Evolutionary conservation across 2,797 vertebrate genomes (phyloP).

Genomic region (Dallia pectoralis): DNA sequence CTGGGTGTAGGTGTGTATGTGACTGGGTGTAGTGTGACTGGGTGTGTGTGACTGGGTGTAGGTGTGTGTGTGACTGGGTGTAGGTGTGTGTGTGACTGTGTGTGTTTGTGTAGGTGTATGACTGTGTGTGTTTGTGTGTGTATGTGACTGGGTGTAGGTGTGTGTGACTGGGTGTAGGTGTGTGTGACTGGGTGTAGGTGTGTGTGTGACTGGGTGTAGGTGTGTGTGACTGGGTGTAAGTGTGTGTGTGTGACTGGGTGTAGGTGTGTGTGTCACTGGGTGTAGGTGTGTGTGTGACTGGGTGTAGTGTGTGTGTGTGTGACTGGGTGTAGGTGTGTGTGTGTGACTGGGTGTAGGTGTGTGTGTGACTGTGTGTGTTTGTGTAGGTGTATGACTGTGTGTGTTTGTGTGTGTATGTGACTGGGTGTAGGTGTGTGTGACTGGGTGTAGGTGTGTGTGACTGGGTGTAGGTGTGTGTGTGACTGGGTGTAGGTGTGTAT

Average conservation of each 20-base stretch:
- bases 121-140: constrained; percentile 8
- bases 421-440: constrained; percentile 35
- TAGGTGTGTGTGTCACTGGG: no score
- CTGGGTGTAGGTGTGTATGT: not conserved
- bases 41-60: no score
- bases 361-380: no score
- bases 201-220: constrained; percentile 31
- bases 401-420: no score
- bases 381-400: no score
- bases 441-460: constrained; percentile 9
- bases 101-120: not conserved
- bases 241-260: constrained; percentile 14
- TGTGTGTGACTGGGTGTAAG: not conserved
- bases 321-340: no score
- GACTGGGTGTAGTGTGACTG: no score
- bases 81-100: constrained; percentile 33
- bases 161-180: no score
- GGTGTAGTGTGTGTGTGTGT: constrained; percentile 35
- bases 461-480: not conserved
- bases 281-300: constrained; percentile 14
- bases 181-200: constrained; percentile 30
- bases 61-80: constrained; percentile 18
- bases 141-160: no score
- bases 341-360: not conserved
- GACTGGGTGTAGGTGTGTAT: no score